A percentile compares a stretch with the other conserved stretches of the same genome.
Conservation (phyloP, 2,888 invertebrate species). For the Agrochola macilenta region DNA sequence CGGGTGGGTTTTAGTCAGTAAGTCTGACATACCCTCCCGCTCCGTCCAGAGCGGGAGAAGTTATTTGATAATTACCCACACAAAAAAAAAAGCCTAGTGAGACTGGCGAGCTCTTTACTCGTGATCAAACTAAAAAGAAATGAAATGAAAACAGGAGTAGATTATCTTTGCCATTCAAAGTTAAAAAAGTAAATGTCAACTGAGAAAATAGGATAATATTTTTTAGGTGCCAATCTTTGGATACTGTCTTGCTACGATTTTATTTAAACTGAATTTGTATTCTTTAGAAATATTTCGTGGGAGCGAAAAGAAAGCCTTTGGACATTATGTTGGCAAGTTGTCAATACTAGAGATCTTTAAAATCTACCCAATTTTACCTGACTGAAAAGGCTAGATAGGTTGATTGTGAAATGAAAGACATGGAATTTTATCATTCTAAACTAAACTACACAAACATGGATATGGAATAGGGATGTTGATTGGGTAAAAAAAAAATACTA, state of each 20-base stretch:
- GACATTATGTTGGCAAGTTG: constrained; percentile 14
- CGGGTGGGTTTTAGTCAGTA: too few species aligned
- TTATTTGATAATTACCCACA: too few species aligned
- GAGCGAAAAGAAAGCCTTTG: neutral
- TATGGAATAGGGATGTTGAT: too few species aligned
- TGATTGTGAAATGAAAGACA: too few species aligned
- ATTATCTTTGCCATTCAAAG: constrained; percentile 14
- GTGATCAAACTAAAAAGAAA: constrained; percentile 18
- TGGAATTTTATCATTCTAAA: too few species aligned
- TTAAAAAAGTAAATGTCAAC: constrained; percentile 16
- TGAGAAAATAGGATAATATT: neutral
- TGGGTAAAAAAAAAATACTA: too few species aligned
- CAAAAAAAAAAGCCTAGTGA: too few species aligned
- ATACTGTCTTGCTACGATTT: neutral
- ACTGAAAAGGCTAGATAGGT: too few species aligned
- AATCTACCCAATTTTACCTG: neutral
- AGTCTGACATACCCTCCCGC: too few species aligned
- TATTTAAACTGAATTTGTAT: neutral
- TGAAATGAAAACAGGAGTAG: constrained; percentile 9
- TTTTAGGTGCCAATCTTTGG: neutral
- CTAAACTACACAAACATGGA: too few species aligned
- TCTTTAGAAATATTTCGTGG: constrained; percentile 6
- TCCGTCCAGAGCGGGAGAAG: too few species aligned
- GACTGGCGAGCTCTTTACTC: neutral
- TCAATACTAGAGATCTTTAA: constrained; percentile 22